Percentiles rank a stretch among this genome's conserved stretches.
Conservation (phyloP, 53 echinoderm and acorn worm genomes). For the Holothuria scabra region DNA sequence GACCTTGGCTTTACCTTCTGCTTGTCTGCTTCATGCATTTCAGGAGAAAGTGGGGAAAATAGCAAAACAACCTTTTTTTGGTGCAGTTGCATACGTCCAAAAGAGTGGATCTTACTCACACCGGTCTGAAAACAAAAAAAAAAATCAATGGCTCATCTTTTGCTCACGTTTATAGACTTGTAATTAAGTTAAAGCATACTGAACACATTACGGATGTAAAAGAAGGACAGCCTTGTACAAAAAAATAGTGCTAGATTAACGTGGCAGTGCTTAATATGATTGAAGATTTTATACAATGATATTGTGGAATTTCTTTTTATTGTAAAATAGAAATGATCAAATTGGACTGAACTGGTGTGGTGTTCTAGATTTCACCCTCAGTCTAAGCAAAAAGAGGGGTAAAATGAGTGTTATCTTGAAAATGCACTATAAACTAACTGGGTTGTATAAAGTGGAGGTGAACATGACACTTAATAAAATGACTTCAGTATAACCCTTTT, state of each 20-base stretch:
- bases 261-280: slow-evolving; percentile 28
- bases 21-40: slow-evolving; percentile 20
- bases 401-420: no score
- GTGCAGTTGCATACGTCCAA: not conserved
- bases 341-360: no score
- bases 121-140: not conserved
- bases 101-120: slow-evolving; percentile 13
- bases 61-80: slow-evolving; percentile 8
- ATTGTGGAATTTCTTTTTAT: not conserved
- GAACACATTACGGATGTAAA: slow-evolving; percentile 31
- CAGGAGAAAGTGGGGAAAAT: slow-evolving; percentile 5
- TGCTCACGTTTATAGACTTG: slow-evolving; percentile 23
- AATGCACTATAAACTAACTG: no score
- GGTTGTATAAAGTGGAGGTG: no score
- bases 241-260: not conserved
- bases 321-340: no score
- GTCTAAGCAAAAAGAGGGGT: no score
- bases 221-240: slow-evolving; percentile 20
- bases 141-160: slow-evolving; percentile 42
- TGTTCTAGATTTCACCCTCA: no score
- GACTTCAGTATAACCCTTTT: no score
- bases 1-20: slow-evolving; percentile 45
- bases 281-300: slow-evolving; percentile 24
- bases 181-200: slow-evolving; percentile 39
- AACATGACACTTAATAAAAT: no score